Evolutionary conservation across 1,140 invertebrate genomes (phyloP), one percentile per base, ranked within the genome.

Genomic region (Daktulosphaira vitifoliae): DNA sequence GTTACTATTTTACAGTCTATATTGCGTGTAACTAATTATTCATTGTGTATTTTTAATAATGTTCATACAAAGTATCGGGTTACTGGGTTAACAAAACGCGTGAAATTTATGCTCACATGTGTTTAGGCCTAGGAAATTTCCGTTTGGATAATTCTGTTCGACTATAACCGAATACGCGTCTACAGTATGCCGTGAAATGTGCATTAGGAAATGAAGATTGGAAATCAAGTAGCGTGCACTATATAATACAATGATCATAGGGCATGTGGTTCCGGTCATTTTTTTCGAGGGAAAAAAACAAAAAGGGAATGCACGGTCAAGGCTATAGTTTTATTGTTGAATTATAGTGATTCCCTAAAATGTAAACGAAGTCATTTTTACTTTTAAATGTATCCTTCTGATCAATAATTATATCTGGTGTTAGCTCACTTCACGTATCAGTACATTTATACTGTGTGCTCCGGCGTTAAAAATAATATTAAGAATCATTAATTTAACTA

Each of bases 91-190:
- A 39, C 37, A n/a, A 18, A 39, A 53, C n/a, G 11, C 18, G 52
- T 20, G 15, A 56, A 42, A 26, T 20, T 22, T 54, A 54, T 54
- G 11, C 8, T 22, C 20, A 3, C 22, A 16, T 26, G 37, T 22
- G 38, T 56, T 25, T 42, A 22, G 53, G 22, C 39, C 53, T 56
- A 33, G 22, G 37, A 54, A 39, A 42, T 42, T 42, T 56, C 38
- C 5, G 37, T 20, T 56, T 56, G 38, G 13, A 39, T 23, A 54
- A 42, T 44, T 7, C 39, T 11, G 22, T 25, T n/a, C 11, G 29
- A 5, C 15, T 26, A n/a, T n/a, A n/a, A n/a, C 23, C 52, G 20
- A 33, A 39, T 33, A 11, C 11, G 29, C 11, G 29, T 33, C 5
- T 11, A 56, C 26, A 9, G 22, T 26, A 0, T 25, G 7, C 53